Base-by-base conservation (phyloP, 2,113 vertebrate species). In the Cyanoramphus novaezelandiae region DNA sequence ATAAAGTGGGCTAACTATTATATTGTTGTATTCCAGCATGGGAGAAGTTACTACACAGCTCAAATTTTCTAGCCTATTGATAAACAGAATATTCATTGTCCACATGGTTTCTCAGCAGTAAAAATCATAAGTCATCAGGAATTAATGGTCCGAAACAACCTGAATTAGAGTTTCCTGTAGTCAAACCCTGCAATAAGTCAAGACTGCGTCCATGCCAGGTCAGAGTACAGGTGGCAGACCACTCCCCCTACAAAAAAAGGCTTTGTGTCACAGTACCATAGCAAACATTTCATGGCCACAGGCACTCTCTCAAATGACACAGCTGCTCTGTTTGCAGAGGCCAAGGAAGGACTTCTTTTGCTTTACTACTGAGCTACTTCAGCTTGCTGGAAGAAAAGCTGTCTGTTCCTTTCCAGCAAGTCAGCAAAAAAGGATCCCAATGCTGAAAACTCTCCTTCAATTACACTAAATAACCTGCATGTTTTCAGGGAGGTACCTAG, bases 101-200 rank as follows among this genome's bases (percentile, higher is more conserved):
- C 50, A 35, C 20, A 7, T 1, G 21, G 72, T 23, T 93, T 70
- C 72, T 68, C 69, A 81, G 53, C 64, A 43, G 39, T 59, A 59
- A 75, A 80, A 91, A 20, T 0, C 3, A 0, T 21, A 69, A 47
- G n/a, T 10, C 44, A 70, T 21, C 39, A 21, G 83, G 55, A 92
- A 81, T 43, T 25, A 53, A 74, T 0, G 7, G 50, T 12, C 28
- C 0, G 0, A 52, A 93, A 53, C 28, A 74, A 83, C 18, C 17
- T 21, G 39, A 35, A 67, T 52, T 37, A 53, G 44, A 80, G 86
- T 20, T 59, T 90, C 41, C 37, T 67, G 47, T 52, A 76, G 75
- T 29, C 70, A 91, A 63, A 67, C 16, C 28, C 62, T 70, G 46
- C 43, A 37, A 4, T 2, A 46, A 50, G 28, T 10, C 74, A 79